A percentile compares a stretch with the other conserved stretches of the same genome.
Evolutionary conservation across 2,113 vertebrate genomes (phyloP).

Genomic region (Muntiacus reevesi): DNA sequence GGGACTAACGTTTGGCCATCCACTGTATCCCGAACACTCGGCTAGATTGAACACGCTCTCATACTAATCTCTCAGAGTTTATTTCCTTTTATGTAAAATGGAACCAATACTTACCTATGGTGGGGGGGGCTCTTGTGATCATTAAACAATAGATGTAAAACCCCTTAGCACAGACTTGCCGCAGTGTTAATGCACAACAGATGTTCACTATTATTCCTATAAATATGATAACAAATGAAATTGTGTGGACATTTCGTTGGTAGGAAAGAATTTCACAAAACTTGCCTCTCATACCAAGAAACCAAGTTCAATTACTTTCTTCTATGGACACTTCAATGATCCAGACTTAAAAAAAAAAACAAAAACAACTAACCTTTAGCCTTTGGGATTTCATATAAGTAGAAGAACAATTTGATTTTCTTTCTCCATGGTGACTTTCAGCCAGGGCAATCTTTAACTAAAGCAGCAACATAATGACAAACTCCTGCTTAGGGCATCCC

Average conservation of each 20-base stretch:
- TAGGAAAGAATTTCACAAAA: constrained; percentile 30
- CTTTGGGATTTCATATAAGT: background rate
- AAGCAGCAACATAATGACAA: background rate
- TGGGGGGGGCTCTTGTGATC: background rate
- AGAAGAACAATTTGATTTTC: constrained; percentile 14
- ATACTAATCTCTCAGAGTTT: background rate
- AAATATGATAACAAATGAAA: constrained; percentile 1
- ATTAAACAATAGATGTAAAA: background rate
- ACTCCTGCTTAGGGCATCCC: background rate
- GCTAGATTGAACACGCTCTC: background rate
- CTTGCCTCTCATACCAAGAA: constrained; percentile 26
- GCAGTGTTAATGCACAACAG: background rate
- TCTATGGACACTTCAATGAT: background rate
- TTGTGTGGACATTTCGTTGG: constrained; percentile 21
- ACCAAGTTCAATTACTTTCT: constrained; percentile 1
- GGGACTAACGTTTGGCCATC: background rate
- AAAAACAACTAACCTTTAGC: background rate
- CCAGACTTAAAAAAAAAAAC: background rate
- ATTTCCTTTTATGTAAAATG: background rate
- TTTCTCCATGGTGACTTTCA: background rate
- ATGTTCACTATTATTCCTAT: background rate
- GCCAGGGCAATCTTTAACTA: background rate
- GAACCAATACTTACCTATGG: background rate
- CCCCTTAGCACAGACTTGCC: background rate
- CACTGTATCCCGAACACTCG: background rate